Evolutionary conservation across 1,140 invertebrate species (phyloP), one percentile per base, ranked within the genome.

Genomic region (Oryzaephilus surinamensis): DNA sequence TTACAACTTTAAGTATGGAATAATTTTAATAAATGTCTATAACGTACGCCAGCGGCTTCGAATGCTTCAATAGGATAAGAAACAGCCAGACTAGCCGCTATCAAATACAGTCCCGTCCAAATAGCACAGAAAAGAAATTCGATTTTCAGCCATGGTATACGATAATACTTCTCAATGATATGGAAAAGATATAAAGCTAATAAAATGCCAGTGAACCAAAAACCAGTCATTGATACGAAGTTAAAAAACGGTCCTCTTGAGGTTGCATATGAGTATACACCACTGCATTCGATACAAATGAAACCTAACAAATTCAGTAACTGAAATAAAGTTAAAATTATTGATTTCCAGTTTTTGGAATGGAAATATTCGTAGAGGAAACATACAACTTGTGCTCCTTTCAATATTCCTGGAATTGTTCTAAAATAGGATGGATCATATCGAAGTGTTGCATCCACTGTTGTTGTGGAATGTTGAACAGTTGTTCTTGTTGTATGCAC

Each of bases 111-210:
- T 5, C 79, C 51, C 2, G 76, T 69, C 77, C 78, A 84, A 2
- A 85, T 28, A 1, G 65, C 63, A 57, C 80, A 82, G 63, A 79
- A 88, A 11, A 73, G 66, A 18, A 88, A 74, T 67, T 91, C 88
- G 52, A 91, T 76, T 60, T 84, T 81, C 14, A 86, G 56, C 89
- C 89, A 94, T 0, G 87, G 88, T 38, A 93, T 80, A 60, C 75
- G 81, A 57, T 81, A 80, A 51, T 86, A 79, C 58, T 82, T 85
- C 55, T 90, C 84, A 41, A 92, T 70, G 7, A 92, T 71, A 56
- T 93, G 86, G 57, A 92, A 86, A 32, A 89, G 54, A 62, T 91
- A 91, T 36, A 91, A 72, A 0, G 77, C 70, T 11, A 92, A 72
- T 10, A 92, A 62, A 27, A 89, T 79, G 8, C 79, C 75, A 0